Evolutionary conservation across 2,888 invertebrate species (phyloP), one percentile per base, ranked within the genome.

Genomic region (Andrena haemorrhoa): DNA sequence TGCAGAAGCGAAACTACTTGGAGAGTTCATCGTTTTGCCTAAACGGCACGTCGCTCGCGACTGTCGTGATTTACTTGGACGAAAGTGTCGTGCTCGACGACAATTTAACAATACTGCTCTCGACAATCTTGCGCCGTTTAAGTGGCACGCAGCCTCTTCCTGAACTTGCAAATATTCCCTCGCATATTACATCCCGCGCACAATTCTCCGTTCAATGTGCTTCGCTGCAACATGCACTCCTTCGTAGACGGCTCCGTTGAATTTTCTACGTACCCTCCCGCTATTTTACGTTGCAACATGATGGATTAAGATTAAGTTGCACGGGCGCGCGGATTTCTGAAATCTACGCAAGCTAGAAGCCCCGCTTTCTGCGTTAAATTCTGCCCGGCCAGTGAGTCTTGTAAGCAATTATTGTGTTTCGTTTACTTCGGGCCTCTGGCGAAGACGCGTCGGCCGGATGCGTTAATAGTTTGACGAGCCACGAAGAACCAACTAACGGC

Each of bases 401-500:
- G 31, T 60, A 47, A 47, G 64, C 74, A 76, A 85, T 85, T 84
- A 74, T 79, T 75, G 29, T 35, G 69, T 84, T 53, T 49, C 75
- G 35, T 80, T 53, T 56, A 10, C 29, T 23, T 16, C 1, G 20
- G 26, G 56, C 26, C 16, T 64, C 20, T 56, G 71, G 49, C 66
- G 58, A 65, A 70, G 26, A 41, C n/a, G 26, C 8, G 20, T 12
- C 35, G 23, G 5, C 12, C 8, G 26, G 33, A 63, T 26, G 66
- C 23, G 56, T 72, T 83, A 83, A 81, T 61, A 53, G 47, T 60
- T 23, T 73, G 35, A 35, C 66, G 53, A 16, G 29, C 35, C 33
- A 23, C 53, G 53, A 53, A 51, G 53, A 10, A 20, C 51, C 6
- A 31, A 51, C 51, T 20, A 31, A 31, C 33, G 20, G 23, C 35